Conservation (phyloP, 2,797 vertebrate genomes). For the Chromis chromis region DNA sequence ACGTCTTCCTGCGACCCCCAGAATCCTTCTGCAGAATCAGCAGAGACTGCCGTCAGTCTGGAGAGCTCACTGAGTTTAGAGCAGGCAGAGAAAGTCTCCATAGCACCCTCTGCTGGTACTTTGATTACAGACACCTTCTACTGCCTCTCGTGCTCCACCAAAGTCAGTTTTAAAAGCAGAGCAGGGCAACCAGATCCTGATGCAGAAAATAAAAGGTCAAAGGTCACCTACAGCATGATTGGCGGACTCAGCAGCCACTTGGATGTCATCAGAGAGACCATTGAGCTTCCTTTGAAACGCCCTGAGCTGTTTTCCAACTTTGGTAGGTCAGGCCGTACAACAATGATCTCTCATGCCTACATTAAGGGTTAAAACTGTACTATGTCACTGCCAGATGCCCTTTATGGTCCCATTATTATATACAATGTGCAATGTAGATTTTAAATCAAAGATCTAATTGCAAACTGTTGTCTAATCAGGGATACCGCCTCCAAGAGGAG, state of each 20-base stretch:
- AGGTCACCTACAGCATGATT: constrained; percentile 92
- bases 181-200: constrained; percentile 43
- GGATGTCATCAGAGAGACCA: constrained; percentile 90
- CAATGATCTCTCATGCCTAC: neutral
- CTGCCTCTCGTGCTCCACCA: constrained; percentile 86
- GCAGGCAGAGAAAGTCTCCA: constrained; percentile 15
- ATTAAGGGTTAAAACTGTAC: neutral
- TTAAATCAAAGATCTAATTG: neutral
- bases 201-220: constrained; percentile 62
- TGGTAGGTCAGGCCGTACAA: constrained; percentile 74
- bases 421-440: neutral
- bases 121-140: constrained; percentile 88
- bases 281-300: constrained; percentile 94
- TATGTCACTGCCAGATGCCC: neutral
- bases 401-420: neutral
- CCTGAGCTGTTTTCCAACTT: constrained; percentile 91
- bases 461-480: constrained; percentile 78
- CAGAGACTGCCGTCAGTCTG: constrained; percentile 15
- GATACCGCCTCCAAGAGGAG: constrained; percentile 91
- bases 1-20: constrained; percentile 47
- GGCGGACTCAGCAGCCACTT: constrained; percentile 92
- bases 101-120: constrained; percentile 64
- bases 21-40: constrained; percentile 38
- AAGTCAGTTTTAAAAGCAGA: constrained; percentile 76
- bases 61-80: constrained; percentile 42